Evolutionary conservation across 2,113 vertebrate genomes (phyloP).

Genomic region (Addax nasomaculatus): DNA sequence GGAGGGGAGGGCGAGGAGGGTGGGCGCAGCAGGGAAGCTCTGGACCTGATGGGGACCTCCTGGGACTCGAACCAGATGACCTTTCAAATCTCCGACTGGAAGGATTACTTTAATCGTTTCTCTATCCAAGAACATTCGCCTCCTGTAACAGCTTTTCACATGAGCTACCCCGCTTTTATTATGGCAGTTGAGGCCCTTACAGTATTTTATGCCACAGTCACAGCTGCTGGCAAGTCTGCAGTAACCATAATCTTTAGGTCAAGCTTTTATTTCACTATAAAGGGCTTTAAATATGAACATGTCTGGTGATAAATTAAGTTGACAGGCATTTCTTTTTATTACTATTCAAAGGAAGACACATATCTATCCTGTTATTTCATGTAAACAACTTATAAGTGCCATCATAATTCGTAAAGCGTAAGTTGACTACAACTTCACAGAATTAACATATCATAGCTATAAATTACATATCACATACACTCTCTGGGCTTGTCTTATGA

Average conservation of each 20-base stretch:
- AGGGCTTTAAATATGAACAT: slow-evolving; percentile 46
- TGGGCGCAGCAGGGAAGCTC: not conserved
- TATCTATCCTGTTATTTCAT: not conserved
- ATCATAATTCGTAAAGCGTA: not conserved
- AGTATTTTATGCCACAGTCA: not conserved
- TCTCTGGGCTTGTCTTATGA: slow-evolving; percentile 27
- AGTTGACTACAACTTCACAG: slow-evolving; percentile 39
- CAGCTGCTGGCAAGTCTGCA: slow-evolving; percentile 4
- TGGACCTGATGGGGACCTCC: not conserved
- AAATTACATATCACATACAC: slow-evolving; percentile 23
- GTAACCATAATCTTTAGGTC: slow-evolving; percentile 34
- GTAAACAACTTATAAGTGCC: slow-evolving; percentile 3
- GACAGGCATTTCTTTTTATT: slow-evolving; percentile 44
- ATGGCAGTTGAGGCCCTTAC: not conserved
- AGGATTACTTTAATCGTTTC: not conserved
- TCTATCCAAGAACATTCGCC: not conserved
- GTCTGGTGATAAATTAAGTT: slow-evolving; percentile 36
- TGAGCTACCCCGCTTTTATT: not conserved
- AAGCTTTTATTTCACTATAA: slow-evolving; percentile 50
- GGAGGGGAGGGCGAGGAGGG: accelerated
- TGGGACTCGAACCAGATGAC: not conserved
- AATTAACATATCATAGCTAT: slow-evolving; percentile 33
- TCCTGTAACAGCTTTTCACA: not conserved
- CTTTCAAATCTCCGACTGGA: not conserved
- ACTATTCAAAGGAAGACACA: slow-evolving; percentile 43